These are phyloP conservation scores for Pristionchus fissidentatus DNA, from an alignment of 2,888 invertebrate species.

Conservation along the genomic window DNA sequence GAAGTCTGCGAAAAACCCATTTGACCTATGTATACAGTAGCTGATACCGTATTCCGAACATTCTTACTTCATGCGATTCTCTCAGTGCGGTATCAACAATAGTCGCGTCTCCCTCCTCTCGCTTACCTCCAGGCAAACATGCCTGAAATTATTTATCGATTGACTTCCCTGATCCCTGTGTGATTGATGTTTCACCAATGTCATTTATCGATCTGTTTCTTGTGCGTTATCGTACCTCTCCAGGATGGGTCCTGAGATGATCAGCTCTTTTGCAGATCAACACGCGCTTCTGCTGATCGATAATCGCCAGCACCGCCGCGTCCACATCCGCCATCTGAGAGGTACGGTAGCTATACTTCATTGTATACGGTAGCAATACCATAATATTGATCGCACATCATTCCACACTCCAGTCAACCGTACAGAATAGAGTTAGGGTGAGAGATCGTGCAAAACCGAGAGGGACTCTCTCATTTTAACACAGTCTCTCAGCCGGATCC, in stretches of 20 bases:
- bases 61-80: conserved; percentile 22
- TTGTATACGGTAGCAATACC: too few species aligned
- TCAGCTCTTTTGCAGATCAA: conserved; percentile 35
- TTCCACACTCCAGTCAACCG: too few species aligned
- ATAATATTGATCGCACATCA: too few species aligned
- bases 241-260: conserved; percentile 36
- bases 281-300: conserved; percentile 23
- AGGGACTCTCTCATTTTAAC: too few species aligned
- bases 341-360: conserved; percentile 32
- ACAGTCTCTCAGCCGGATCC: too few species aligned
- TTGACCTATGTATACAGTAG: too few species aligned
- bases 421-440: too few species aligned
- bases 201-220: background rate
- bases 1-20: too few species aligned
- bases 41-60: too few species aligned
- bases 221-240: conserved; percentile 4
- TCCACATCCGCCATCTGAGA: background rate
- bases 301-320: conserved; percentile 38
- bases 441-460: too few species aligned
- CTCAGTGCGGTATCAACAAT: conserved; percentile 43
- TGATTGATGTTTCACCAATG: background rate
- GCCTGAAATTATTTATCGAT: background rate
- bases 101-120: conserved; percentile 32
- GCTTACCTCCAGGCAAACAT: conserved; percentile 39
- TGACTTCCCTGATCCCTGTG: background rate